These are phyloP conservation scores for Amphilophus citrinellus DNA, from an alignment of 2,113 vertebrate species.

Conservation along the genomic window DNA sequence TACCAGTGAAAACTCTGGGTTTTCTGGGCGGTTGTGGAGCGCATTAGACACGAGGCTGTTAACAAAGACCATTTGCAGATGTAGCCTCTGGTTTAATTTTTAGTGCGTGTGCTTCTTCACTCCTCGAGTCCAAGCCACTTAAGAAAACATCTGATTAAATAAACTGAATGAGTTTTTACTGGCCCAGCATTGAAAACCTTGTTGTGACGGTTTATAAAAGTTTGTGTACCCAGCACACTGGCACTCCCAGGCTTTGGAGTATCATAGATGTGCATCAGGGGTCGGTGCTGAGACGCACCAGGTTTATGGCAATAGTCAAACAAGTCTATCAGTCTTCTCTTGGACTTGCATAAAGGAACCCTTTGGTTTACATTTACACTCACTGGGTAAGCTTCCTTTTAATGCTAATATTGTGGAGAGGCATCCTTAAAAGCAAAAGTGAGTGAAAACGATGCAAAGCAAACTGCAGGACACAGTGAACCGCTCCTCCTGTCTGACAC, in stretches of 20 bases:
- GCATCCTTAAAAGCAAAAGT: background rate
- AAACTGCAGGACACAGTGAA: background rate
- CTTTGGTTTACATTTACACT: background rate
- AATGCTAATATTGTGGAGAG: too few relatives aligned
- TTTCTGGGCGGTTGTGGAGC: background rate
- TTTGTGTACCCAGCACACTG: background rate
- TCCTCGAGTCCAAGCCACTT: background rate
- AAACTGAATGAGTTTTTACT: background rate
- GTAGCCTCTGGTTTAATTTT: background rate
- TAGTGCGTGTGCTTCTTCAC: background rate
- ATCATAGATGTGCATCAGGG: background rate
- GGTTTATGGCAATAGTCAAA: background rate
- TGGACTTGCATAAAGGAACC: background rate
- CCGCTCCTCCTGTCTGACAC: background rate
- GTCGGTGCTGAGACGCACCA: background rate
- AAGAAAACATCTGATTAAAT: background rate
- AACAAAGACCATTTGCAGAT: constrained; percentile 17
- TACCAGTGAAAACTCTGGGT: constrained; percentile 20
- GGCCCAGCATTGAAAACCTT: background rate
- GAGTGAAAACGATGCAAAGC: background rate
- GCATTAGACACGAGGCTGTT: background rate
- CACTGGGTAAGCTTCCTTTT: background rate
- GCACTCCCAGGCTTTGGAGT: background rate
- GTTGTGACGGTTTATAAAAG: background rate
- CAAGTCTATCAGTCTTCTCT: background rate